Evolutionary conservation across 2,888 invertebrate genomes (phyloP).

Genomic region (Kuschelorhynchus macadamiae): DNA sequence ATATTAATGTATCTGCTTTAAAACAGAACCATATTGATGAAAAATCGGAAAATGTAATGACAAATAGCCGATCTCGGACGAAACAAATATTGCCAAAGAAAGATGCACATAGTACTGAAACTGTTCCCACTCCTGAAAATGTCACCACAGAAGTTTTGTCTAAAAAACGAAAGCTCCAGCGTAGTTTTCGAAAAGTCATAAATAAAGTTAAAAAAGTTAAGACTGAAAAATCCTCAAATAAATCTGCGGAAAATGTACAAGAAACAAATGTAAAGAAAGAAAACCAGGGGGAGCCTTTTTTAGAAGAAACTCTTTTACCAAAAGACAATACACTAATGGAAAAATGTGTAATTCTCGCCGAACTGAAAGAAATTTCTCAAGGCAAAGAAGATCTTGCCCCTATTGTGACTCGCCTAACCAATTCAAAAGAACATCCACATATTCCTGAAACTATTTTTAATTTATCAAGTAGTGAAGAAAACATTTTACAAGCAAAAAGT

Average conservation of each 20-base stretch:
- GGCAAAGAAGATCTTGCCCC: constrained; percentile 56
- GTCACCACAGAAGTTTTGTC: constrained; percentile 2
- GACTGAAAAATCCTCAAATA: constrained; percentile 31
- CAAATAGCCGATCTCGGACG: constrained; percentile 19
- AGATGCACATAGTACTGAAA: not conserved
- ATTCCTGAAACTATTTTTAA: constrained; percentile 60
- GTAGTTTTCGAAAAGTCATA: constrained; percentile 59
- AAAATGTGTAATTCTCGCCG: constrained; percentile 40
- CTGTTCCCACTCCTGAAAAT: not conserved
- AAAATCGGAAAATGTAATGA: constrained; percentile 35
- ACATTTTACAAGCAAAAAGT: constrained; percentile 59
- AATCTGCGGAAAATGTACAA: constrained; percentile 8
- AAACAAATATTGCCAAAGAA: not conserved
- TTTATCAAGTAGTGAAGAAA: constrained; percentile 57
- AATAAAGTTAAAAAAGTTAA: constrained; percentile 60
- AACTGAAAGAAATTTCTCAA: constrained; percentile 57
- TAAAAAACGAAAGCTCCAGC: constrained; percentile 57
- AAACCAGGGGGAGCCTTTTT: constrained; percentile 41
- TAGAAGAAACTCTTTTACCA: constrained; percentile 35
- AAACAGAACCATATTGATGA: not conserved
- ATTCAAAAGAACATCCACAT: constrained; percentile 55
- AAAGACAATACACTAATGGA: constrained; percentile 12
- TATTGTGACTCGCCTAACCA: constrained; percentile 56
- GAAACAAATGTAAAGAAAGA: constrained; percentile 1
- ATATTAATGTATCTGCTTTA: not conserved